These are phyloP conservation scores for Trachymyrmex septentrionalis DNA, from an alignment of 1,140 invertebrate species.

Conservation along the genomic window DNA sequence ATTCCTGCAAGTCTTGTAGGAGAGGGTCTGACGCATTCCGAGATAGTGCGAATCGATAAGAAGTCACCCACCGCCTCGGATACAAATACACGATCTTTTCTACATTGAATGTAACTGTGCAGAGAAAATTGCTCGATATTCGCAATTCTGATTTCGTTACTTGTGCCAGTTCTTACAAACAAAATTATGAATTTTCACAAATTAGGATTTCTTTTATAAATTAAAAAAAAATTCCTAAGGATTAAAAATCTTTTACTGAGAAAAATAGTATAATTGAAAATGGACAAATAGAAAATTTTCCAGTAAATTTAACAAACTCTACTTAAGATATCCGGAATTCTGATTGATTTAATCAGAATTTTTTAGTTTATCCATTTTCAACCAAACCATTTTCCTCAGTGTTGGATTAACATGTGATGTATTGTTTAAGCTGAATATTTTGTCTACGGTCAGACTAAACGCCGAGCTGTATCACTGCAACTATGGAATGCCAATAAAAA, in stretches of 20 bases:
- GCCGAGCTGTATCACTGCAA: neutral
- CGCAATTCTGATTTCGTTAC: neutral
- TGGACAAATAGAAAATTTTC: too few species aligned
- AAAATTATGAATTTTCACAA: neutral
- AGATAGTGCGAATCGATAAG: conserved; percentile 35
- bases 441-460: neutral
- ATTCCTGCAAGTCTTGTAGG: conserved; percentile 10
- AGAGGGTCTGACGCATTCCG: conserved; percentile 4
- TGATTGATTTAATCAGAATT: too few species aligned
- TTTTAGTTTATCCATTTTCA: too few species aligned
- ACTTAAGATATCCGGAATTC: too few species aligned
- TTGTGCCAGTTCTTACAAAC: neutral
- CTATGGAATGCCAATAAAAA: neutral
- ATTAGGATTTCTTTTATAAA: neutral
- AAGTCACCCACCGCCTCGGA: conserved; percentile 13
- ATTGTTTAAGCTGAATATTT: conserved; percentile 15
- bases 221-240: neutral
- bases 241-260: neutral
- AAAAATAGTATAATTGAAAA: too few species aligned
- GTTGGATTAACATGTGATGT: neutral
- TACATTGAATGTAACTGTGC: neutral
- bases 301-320: too few species aligned
- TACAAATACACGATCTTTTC: conserved; percentile 41
- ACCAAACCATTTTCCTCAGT: too few species aligned
- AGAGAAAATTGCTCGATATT: neutral